A percentile compares a stretch with the other conserved stretches of the same genome.
These are phyloP conservation scores for Thunnus albacares DNA, from an alignment of 2,797 vertebrate genomes.

Conservation along the genomic window DNA sequence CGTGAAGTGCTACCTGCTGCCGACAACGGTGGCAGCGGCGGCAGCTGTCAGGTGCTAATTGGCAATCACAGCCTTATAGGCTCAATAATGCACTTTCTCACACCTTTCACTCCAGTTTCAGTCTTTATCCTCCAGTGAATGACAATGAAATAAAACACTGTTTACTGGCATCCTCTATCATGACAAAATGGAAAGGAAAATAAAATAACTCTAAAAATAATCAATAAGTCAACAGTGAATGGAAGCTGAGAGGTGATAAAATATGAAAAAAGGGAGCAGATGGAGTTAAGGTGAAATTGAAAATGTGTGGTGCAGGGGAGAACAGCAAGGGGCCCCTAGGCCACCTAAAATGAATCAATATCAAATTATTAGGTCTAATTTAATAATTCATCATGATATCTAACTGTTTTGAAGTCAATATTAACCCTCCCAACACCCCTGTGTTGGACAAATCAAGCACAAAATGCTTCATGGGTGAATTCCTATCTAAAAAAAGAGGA, in stretches of 20 bases:
- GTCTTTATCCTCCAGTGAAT: conserved; percentile 15
- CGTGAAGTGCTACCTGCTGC: conserved; percentile 52
- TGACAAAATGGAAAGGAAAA: background rate
- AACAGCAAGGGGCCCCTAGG: background rate
- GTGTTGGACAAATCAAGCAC: background rate
- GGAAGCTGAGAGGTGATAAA: background rate
- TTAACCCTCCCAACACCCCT: background rate
- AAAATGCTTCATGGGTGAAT: background rate
- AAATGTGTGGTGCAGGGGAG: background rate
- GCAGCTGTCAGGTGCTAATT: conserved; percentile 78
- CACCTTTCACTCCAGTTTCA: conserved; percentile 33
- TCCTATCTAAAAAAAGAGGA: too few relatives aligned
- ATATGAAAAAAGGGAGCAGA: background rate
- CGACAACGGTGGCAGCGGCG: background rate
- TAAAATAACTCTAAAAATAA: background rate
- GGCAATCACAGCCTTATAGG: conserved; percentile 56
- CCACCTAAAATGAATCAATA: background rate
- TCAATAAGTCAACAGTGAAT: background rate
- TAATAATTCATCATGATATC: background rate
- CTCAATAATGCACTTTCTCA: conserved; percentile 51
- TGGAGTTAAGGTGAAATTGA: background rate
- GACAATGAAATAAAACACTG: conserved; percentile 45
- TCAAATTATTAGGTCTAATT: background rate
- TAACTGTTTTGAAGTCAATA: background rate
- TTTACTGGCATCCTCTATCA: conserved; percentile 1